Conservation (phyloP, 2,888 invertebrate genomes). For the Quadroppia sp. region DNA sequence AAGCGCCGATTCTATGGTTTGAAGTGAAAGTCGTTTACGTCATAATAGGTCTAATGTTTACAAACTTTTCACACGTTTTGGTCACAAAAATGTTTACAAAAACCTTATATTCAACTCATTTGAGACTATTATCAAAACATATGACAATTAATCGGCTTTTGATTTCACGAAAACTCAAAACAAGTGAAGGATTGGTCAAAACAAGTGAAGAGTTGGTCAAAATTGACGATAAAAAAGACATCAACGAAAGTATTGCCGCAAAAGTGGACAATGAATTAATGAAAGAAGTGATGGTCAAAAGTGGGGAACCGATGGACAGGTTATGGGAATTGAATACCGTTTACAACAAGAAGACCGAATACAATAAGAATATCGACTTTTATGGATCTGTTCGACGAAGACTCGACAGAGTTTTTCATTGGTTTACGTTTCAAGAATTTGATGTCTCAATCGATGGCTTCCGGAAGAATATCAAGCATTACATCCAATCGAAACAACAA, state of each 20-base stretch:
- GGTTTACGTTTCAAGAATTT: background rate
- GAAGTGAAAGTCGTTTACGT: background rate
- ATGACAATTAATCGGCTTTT: background rate
- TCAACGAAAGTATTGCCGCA: background rate
- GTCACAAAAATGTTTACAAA: background rate
- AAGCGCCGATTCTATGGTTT: background rate
- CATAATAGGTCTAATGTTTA: background rate
- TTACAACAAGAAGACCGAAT: background rate
- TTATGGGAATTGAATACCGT: background rate
- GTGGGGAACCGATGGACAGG: background rate
- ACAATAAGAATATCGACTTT: background rate
- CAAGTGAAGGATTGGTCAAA: background rate
- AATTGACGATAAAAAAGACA: background rate
- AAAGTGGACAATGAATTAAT: background rate
- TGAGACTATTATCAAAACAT: background rate
- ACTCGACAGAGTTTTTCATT: background rate
- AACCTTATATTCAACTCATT: background rate
- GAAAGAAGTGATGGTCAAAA: background rate
- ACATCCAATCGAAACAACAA: background rate
- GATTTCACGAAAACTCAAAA: background rate
- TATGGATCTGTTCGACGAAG: background rate
- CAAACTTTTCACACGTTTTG: background rate
- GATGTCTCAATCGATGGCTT: constrained; percentile 17
- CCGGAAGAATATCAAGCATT: background rate
- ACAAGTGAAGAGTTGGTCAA: background rate